Evolutionary conservation across 2,797 vertebrate species (phyloP), one percentile per base, ranked within the genome.

Genomic region (Thaleichthys pacificus): DNA sequence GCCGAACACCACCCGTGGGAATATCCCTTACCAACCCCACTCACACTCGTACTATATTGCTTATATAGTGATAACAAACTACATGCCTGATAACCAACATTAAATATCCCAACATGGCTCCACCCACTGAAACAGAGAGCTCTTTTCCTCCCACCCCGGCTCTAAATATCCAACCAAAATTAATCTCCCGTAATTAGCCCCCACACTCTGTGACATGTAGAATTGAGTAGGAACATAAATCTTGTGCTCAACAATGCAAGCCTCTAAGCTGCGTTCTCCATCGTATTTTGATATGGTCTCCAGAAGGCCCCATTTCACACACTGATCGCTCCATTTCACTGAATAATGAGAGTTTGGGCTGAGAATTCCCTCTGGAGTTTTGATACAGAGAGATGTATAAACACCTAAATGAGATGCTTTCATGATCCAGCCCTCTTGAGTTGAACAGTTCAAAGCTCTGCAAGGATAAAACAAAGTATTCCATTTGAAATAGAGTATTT

Each of bases 171-270:
- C 77, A 74, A 79, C 66, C 75, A 74, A 68, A 79, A 79, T 88
- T 79, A 87, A 88, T 88, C 87, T 83, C 73, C 74, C 72, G 35
- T 85, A 85, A 87, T 86, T 79, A 84, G 80, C 68, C 77, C 69
- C 60, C 71, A 67, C 28, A 82, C 76, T 64, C 73, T 68, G 77
- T 85, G 85, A 87, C 79, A 80, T 73, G 81, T 73, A 73, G 73
- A 84, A 77, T 73, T 68, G 80, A 86, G 84, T 66, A 1, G 74
- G 68, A 75, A 74, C 81, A 82, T 81, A 84, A 87, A 89, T 86
- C 80, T 82, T 56, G 35, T 9, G 17, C 61, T 82, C 86, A 87
- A 87, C 83, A 86, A 80, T 82, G 70, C 73, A 42, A 51, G 70
- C 28, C 2, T 47, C 73, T 49, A 58, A 85, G 77, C 82, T 77